Evolutionary conservation across 1,140 invertebrate genomes (phyloP).

Genomic region (Brachionus sp.): DNA sequence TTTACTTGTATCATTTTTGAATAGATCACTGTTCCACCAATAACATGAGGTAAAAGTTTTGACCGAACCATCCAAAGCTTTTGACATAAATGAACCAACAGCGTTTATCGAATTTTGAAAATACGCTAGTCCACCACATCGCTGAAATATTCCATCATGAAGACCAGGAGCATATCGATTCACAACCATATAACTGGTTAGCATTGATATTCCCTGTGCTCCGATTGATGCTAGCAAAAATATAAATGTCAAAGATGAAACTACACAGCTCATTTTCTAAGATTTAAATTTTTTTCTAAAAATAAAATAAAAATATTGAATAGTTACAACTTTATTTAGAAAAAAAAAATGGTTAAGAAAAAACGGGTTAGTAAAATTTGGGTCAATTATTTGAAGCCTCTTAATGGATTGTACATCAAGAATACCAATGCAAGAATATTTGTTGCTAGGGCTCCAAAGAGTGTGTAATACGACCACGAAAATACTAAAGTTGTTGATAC

Average conservation of each 20-base stretch:
- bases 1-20: constrained; percentile 32
- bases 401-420: constrained; percentile 43
- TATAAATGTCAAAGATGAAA: constrained; percentile 31
- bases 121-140: constrained; percentile 28
- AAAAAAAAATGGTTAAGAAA: neutral
- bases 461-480: constrained; percentile 41
- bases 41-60: constrained; percentile 32
- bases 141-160: constrained; percentile 39
- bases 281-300: neutral
- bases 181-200: constrained; percentile 39
- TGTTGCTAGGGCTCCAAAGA: constrained; percentile 11
- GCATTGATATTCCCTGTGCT: constrained; percentile 18
- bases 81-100: constrained; percentile 19
- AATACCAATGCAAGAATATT: constrained; percentile 17
- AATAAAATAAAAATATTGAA: constrained; percentile 30
- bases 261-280: constrained; percentile 41
- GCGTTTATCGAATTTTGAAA: constrained; percentile 28
- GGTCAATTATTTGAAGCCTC: constrained; percentile 24
- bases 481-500: constrained; percentile 35
- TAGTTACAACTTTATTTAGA: constrained; percentile 14
- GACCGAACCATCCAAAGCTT: constrained; percentile 24
- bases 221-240: constrained; percentile 28
- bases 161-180: constrained; percentile 31
- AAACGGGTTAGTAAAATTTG: neutral
- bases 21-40: constrained; percentile 38